Conservation (phyloP, 2,113 vertebrate species). For the Channa argus region DNA sequence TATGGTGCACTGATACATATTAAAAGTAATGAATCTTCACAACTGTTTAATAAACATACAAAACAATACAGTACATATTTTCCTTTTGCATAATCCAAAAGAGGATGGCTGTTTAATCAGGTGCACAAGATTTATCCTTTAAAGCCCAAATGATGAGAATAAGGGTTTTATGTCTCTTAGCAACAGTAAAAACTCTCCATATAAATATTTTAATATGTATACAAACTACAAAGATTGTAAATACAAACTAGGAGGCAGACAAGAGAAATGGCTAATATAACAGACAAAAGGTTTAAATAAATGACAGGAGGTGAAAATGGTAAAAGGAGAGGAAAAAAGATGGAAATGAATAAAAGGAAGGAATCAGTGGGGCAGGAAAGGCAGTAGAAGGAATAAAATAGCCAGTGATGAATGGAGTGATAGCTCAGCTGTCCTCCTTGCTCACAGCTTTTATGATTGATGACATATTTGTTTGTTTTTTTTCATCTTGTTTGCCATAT, state of each 20-base stretch:
- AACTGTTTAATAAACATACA: no score
- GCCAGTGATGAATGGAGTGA: slow-evolving; percentile 12
- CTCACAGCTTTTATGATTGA: slow-evolving; percentile 25
- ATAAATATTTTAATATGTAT: neutral
- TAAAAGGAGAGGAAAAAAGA: neutral
- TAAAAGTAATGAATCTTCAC: no score
- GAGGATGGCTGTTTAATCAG: no score
- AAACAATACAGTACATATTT: no score
- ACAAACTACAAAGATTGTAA: neutral
- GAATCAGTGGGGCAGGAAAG: neutral
- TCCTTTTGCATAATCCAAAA: neutral
- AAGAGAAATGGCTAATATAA: no score
- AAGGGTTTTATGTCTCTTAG: neutral
- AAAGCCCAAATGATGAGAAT: neutral
- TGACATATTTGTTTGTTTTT: slow-evolving; percentile 9
- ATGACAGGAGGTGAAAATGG: neutral
- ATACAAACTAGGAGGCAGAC: neutral
- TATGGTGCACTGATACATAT: no score
- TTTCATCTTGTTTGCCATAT: slow-evolving; percentile 3
- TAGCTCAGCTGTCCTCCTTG: slow-evolving; percentile 10
- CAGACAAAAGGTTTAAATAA: no score
- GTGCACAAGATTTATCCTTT: no score
- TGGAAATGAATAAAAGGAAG: neutral
- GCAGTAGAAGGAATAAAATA: neutral
- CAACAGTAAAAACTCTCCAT: neutral